A percentile compares a stretch with the other conserved stretches of the same genome.
phyloP scores from a whole-genome alignment of 2,113 vertebrate species.

The Leptobrachium ailaonicum region DNA sequence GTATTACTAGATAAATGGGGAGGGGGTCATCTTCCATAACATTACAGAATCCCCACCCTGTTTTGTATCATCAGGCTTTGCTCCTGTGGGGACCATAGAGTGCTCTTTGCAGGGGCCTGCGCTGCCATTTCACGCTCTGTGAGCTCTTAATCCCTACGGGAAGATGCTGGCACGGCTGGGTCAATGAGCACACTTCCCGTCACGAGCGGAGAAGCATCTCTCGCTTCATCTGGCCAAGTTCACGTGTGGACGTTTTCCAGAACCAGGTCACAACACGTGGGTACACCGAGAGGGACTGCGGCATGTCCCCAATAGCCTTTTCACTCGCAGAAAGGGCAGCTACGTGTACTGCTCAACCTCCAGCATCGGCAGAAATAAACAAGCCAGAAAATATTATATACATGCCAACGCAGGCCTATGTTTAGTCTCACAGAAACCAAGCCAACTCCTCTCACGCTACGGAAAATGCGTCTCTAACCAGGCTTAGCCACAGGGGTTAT shows the following conservation, averaged over 20 bases:
- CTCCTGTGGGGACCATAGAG: not conserved
- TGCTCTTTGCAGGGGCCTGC: not conserved
- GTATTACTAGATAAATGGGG: not conserved
- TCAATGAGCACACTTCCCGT: slow-evolving; percentile 20
- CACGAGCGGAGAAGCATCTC: slow-evolving; percentile 18
- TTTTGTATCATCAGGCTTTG: not conserved
- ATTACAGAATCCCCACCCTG: too few relatives aligned
- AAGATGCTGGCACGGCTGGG: slow-evolving; percentile 23
- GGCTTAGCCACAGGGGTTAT: too few relatives aligned
- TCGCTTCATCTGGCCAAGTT: slow-evolving; percentile 18
- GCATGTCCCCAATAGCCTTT: not conserved
- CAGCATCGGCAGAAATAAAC: not conserved
- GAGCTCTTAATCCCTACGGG: slow-evolving; percentile 26
- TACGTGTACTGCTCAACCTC: too few relatives aligned
- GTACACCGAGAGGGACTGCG: not conserved
- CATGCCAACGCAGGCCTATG: not conserved
- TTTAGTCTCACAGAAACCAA: not conserved
- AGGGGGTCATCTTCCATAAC: not conserved
- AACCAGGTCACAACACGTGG: slow-evolving; percentile 17
- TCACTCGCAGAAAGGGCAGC: not conserved
- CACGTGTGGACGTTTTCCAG: slow-evolving; percentile 7
- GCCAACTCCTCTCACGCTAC: not conserved
- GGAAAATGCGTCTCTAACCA: too few relatives aligned
- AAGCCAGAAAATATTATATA: not conserved
- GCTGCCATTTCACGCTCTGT: slow-evolving; percentile 38